Conservation (phyloP, 2,888 invertebrate genomes). For the Brachylomia viminalis region DNA sequence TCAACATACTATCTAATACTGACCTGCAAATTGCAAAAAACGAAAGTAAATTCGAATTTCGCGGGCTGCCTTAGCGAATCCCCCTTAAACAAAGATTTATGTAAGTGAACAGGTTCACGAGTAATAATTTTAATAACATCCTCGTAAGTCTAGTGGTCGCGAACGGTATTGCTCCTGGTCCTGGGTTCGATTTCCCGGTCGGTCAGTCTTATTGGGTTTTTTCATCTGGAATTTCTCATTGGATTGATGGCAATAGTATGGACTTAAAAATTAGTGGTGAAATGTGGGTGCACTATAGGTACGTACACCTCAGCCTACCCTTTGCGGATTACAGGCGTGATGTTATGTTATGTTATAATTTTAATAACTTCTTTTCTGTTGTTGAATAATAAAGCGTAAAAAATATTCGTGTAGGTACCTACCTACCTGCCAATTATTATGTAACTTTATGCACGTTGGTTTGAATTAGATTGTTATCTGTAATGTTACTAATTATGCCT, state of each 20-base stretch:
- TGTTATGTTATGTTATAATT: neutral
- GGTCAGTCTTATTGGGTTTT: neutral
- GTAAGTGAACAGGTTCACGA: slow-evolving; percentile 30
- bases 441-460: slow-evolving; percentile 18
- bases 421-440: slow-evolving; percentile 20
- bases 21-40: no score
- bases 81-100: slow-evolving; percentile 39
- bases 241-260: neutral
- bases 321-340: neutral
- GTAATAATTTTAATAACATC: slow-evolving; percentile 1
- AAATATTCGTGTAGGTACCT: neutral
- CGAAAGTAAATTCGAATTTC: no score
- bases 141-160: neutral
- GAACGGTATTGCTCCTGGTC: neutral
- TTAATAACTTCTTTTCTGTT: neutral
- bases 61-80: no score
- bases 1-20: no score
- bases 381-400: neutral
- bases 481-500: slow-evolving; percentile 33
- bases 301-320: neutral
- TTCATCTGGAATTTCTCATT: neutral
- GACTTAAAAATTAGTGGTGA: neutral
- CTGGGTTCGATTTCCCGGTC: neutral
- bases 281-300: neutral
- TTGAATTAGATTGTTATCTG: slow-evolving; percentile 35